Conservation (phyloP, 2,113 vertebrate species). For the Gymnogyps californianus region DNA sequence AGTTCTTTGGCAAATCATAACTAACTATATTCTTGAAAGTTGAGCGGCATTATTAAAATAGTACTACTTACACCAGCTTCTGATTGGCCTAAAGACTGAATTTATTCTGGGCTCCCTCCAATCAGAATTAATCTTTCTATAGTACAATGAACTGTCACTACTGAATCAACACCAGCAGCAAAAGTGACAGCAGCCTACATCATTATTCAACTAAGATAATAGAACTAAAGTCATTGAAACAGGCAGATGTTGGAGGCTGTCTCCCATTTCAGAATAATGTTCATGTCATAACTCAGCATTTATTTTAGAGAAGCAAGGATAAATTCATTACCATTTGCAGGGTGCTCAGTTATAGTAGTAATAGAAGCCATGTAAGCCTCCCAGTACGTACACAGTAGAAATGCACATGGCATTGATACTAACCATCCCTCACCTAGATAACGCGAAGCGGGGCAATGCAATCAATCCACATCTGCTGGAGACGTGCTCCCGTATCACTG, state of each 20-base stretch:
- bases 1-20: background rate
- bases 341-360: background rate
- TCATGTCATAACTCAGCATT: constrained; percentile 6
- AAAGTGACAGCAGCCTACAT: background rate
- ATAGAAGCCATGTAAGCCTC: background rate
- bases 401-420: background rate
- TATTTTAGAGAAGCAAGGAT: constrained; percentile 53
- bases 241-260: constrained; percentile 46
- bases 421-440: constrained; percentile 5
- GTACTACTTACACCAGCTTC: background rate
- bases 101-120: constrained; percentile 16
- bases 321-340: constrained; percentile 46
- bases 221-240: constrained; percentile 28
- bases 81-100: background rate
- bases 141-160: background rate
- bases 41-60: background rate
- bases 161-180: constrained; percentile 44
- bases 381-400: accelerated
- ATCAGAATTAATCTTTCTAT: constrained; percentile 4
- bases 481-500: background rate
- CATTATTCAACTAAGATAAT: constrained; percentile 48
- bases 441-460: background rate
- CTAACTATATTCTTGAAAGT: background rate
- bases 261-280: constrained; percentile 17
- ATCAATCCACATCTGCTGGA: background rate